Percentiles rank a stretch among this genome's conserved stretches.
These are phyloP conservation scores for Melitaea cinxia DNA, from an alignment of 1,140 invertebrate genomes.

Conservation along the genomic window DNA sequence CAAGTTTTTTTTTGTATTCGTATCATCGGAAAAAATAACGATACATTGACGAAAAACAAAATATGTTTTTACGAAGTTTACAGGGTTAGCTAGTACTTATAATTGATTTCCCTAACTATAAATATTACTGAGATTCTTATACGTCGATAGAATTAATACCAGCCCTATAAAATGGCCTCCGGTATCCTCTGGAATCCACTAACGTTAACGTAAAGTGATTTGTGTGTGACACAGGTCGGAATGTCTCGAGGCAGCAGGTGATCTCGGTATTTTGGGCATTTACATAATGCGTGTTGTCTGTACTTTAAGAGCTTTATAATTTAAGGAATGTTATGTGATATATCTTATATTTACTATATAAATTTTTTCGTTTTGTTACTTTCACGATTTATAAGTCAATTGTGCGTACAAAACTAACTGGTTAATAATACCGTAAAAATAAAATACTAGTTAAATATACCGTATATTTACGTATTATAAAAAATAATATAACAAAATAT, in stretches of 20 bases:
- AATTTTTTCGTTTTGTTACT: background rate
- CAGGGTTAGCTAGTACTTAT: background rate
- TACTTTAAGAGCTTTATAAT: constrained; percentile 19
- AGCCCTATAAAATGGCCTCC: background rate
- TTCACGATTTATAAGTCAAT: no score
- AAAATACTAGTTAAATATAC: no score
- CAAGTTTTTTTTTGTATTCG: no score
- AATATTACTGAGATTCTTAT: background rate
- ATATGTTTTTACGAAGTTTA: no score
- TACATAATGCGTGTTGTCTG: constrained; percentile 23
- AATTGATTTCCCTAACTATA: background rate
- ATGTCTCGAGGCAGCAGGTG: constrained; percentile 24
- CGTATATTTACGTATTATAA: no score
- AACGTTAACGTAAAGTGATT: constrained; percentile 19
- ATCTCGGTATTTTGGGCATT: constrained; percentile 18
- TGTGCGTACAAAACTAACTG: no score
- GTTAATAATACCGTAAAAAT: no score
- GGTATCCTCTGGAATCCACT: constrained; percentile 14
- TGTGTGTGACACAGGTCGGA: constrained; percentile 22
- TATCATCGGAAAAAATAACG: background rate
- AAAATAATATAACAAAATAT: no score
- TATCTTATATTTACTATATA: background rate
- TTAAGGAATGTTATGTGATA: constrained; percentile 6
- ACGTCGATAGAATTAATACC: background rate
- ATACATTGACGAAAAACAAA: no score